Evolutionary conservation across 2,888 invertebrate genomes (phyloP).

Genomic region (Melinopterus prodromus): DNA sequence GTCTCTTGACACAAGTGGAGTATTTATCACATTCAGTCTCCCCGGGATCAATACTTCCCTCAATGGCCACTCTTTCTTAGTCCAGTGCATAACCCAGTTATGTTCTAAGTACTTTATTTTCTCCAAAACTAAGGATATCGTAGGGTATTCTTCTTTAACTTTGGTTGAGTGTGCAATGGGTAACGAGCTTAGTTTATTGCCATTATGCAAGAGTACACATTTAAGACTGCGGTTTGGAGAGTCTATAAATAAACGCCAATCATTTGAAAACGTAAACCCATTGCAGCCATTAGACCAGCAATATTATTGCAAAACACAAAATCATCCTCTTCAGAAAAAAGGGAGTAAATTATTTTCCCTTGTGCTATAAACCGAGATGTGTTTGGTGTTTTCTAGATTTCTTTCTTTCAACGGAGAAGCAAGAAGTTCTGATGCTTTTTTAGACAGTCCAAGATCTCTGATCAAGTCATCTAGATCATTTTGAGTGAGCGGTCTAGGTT

Average conservation of each 20-base stretch:
- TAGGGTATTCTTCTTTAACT: slow-evolving; percentile 28
- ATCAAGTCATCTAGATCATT: not conserved
- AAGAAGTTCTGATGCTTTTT: slow-evolving; percentile 6
- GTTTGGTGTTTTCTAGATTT: slow-evolving; percentile 20
- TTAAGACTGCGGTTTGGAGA: slow-evolving; percentile 31
- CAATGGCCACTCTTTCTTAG: not conserved
- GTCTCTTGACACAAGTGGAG: slow-evolving; percentile 8
- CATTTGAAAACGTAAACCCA: slow-evolving; percentile 18
- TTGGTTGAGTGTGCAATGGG: slow-evolving; percentile 25
- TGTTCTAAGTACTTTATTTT: slow-evolving; percentile 6
- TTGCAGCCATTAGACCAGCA: slow-evolving; percentile 8
- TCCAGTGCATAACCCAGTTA: slow-evolving; percentile 9
- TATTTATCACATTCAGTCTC: slow-evolving; percentile 1
- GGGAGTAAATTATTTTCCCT: slow-evolving; percentile 15
- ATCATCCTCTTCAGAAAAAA: slow-evolving; percentile 24
- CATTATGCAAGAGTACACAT: slow-evolving; percentile 33
- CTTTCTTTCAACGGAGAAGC: slow-evolving; percentile 20
- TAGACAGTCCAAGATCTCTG: slow-evolving; percentile 18
- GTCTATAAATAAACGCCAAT: slow-evolving; percentile 34
- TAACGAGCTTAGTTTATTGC: slow-evolving; percentile 28
- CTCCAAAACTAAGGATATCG: slow-evolving; percentile 11
- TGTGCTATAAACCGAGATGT: slow-evolving; percentile 14
- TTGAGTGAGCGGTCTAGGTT: not conserved
- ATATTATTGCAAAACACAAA: slow-evolving; percentile 18
- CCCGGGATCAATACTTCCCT: not conserved